Evolutionary conservation across 2,113 vertebrate genomes (phyloP).

Genomic region (Nycticebus coucang): DNA sequence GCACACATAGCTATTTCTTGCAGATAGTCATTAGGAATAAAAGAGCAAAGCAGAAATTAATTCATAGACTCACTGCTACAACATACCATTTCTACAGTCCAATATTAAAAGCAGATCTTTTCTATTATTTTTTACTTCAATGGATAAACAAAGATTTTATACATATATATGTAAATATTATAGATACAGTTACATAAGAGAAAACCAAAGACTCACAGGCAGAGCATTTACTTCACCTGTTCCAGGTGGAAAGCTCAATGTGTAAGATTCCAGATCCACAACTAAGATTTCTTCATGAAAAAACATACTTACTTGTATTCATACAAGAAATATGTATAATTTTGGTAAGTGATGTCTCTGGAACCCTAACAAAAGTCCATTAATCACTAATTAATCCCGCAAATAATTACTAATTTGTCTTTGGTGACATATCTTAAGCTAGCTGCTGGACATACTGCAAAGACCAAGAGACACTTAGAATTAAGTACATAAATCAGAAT

Average conservation of each 20-base stretch:
- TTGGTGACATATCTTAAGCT: background rate
- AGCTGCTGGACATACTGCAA: background rate
- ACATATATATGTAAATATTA: background rate
- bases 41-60: constrained; percentile 3
- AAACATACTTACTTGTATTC: background rate
- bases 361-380: background rate
- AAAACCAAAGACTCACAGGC: background rate
- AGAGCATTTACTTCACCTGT: background rate
- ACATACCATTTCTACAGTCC: background rate
- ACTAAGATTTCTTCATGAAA: background rate
- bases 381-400: background rate
- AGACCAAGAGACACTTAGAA: background rate
- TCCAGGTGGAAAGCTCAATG: background rate
- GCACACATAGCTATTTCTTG: background rate
- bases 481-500: background rate
- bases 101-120: background rate
- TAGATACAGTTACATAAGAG: background rate
- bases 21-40: background rate
- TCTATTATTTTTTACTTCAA: constrained; percentile 17
- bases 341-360: background rate
- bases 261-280: background rate
- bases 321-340: background rate
- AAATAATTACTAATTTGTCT: background rate
- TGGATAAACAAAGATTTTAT: background rate
- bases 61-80: background rate